Evolutionary conservation across 1,140 invertebrate genomes (phyloP), one percentile per base, ranked within the genome.

Genomic region (Tetramorium parvispinum): DNA sequence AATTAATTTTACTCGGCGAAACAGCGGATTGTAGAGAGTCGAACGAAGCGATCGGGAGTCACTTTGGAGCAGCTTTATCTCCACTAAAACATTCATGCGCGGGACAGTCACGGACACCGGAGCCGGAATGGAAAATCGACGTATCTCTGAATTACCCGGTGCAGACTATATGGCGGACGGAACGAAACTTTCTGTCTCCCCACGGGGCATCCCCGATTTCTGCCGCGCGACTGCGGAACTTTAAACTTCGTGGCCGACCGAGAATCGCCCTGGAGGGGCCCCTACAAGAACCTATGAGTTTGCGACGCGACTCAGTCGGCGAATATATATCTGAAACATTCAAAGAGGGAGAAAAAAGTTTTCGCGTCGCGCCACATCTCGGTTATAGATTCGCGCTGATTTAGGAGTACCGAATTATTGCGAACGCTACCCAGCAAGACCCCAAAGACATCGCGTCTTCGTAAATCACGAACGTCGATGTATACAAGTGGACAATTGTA

Each of bases 71-170:
- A 75, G 66, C 75, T 91, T 91, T 90, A 90, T 86, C 71, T 85
- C 86, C 53, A 0, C n/a, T 91, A 53, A 90, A 90, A 88, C 32
- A 90, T 90, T 90, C 75, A 88, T 13, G 27, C 18, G 71, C 40
- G 61, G 76, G 65, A 78, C 46, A 43, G 55, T 68, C 37, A 77
- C 63, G 40, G 51, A 61, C 53, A 75, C 63, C 55, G 63, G 11
- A 55, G 27, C 59, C 51, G 82, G 88, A 90, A 88, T 91, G 86
- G 89, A 90, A 90, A 88, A 91, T 91, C 89, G 79, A 89, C 85
- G 85, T 87, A 82, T 89, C 85, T 85, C 78, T 59, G 68, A 90
- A 87, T 87, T 90, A 90, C 89, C 75, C 70, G 87, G 88, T 49
- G 75, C 79, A 90, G 81, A 79, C 88, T 85, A 61, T 81, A 90